phyloP scores from a whole-genome alignment of 2,113 vertebrate species.

The Felis chaus region DNA sequence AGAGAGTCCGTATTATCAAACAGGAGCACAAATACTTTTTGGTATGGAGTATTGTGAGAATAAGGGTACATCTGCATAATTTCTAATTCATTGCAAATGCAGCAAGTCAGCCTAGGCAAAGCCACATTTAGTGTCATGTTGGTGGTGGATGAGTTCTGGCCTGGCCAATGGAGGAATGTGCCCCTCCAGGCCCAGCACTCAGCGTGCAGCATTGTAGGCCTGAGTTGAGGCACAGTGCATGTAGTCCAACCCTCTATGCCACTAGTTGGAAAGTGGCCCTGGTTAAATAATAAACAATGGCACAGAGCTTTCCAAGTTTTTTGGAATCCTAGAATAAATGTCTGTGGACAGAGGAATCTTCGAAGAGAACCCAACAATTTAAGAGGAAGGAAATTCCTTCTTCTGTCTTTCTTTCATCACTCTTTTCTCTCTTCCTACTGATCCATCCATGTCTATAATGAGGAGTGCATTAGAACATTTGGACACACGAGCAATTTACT shows the following conservation, averaged over 20 bases:
- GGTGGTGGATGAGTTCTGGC: not conserved
- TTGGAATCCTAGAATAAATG: conserved; percentile 20
- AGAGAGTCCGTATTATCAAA: not conserved
- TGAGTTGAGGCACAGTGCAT: not conserved
- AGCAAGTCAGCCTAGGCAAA: not conserved
- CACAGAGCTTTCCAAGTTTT: conserved; percentile 13
- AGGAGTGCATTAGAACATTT: not conserved
- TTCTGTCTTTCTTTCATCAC: not conserved
- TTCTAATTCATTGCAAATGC: not conserved
- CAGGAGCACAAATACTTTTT: not conserved
- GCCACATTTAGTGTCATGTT: not conserved
- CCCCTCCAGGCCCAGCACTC: too few relatives aligned
- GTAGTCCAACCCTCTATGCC: not conserved
- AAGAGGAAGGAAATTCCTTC: not conserved
- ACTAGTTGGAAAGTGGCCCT: not conserved
- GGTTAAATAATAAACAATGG: not conserved
- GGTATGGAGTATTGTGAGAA: not conserved
- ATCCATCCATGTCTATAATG: not conserved
- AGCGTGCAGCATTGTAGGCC: not conserved
- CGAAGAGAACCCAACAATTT: not conserved
- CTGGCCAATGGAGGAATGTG: not conserved
- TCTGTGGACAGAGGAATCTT: not conserved
- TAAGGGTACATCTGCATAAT: not conserved
- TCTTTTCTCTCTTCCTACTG: not conserved
- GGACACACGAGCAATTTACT: not conserved